A percentile compares a stretch with the other conserved stretches of the same genome.
phyloP scores from a whole-genome alignment of 2,797 vertebrate species.

The Halcyon smyrnensis region DNA sequence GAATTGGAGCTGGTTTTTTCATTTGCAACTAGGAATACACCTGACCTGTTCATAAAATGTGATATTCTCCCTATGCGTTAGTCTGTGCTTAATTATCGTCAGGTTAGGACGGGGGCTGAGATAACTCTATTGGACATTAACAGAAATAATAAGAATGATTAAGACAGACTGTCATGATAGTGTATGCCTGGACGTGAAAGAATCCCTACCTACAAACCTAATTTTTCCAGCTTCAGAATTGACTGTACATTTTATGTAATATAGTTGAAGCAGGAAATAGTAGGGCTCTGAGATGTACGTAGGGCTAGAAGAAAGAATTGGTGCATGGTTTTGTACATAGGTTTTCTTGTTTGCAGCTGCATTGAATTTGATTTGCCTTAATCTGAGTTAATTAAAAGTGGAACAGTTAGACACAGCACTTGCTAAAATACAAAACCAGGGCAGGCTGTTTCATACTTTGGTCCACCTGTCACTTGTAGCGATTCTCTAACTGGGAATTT shows the following conservation, averaged over 20 bases:
- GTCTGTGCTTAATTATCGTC: neutral
- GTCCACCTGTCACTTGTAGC: neutral
- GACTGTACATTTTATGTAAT: neutral
- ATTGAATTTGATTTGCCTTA: neutral
- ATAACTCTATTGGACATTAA: neutral
- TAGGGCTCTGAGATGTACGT: neutral
- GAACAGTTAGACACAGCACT: neutral
- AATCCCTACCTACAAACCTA: neutral
- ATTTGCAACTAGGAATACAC: neutral
- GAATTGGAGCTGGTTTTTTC: neutral
- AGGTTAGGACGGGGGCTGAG: neutral
- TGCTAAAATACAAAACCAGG: neutral
- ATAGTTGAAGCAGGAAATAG: neutral
- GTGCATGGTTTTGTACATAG: neutral
- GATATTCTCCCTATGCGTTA: neutral
- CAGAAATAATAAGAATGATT: neutral
- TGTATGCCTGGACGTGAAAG: neutral
- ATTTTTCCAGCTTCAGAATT: neutral
- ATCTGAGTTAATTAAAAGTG: neutral
- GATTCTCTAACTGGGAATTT: neutral
- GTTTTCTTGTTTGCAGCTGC: neutral
- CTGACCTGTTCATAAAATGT: neutral
- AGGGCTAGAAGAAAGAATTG: neutral
- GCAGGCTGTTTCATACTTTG: rapidly evolving
- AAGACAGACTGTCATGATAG: neutral